Base-by-base conservation (phyloP, 2,888 invertebrate genomes). In the Lissocephala sabroskyi region DNA sequence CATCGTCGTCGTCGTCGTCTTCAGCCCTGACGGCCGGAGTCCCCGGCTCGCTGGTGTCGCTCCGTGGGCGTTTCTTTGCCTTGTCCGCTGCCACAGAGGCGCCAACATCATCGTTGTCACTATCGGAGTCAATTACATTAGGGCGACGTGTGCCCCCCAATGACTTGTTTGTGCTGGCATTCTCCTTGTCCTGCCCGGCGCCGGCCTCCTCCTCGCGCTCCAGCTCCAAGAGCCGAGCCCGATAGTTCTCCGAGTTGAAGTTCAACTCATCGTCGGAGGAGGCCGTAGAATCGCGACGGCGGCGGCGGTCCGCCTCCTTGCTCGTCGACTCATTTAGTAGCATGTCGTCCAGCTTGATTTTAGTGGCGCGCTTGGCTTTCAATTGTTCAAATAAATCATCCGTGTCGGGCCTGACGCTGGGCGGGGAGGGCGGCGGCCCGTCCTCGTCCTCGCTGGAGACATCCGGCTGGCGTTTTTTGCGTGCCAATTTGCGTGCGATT, bases 41-140 rank as follows among this genome's bases (percentile, higher is more conserved):
- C n/a, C n/a, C n/a, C n/a, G n/a, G n/a, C n/a, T n/a, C n/a, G n/a
- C n/a, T 14, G 49, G 60, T 61, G 55, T 75, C 65, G 45, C 62
- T 65, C 56, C 71, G 78, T 49, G 65, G 71, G 67, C 71, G 78
- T 64, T 73, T 73, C 65, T 59, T 76, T 79, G 73, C 51, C 66
- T 64, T 79, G 65, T 61, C 53, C 61, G 60, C 54, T 37, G 62
- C 59, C 56, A 43, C 56, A 19, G 32, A 39, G 58, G 56, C 62
- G 59, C 54, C 59, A 56, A 30, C 55, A 23, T n/a, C 41, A 33
- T 44, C 58, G 54, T 63, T 75, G 58, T 82, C 82, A 56, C 80
- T 80, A 67, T 84, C 82, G 45, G 83, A 83, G 66, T 84, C 82
- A 74, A 84, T 83, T 78, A 84, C 65, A 75, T 80, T 81, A 64